Evolutionary conservation across 1,140 invertebrate genomes (phyloP).

Genomic region (Drosophila nikananu): DNA sequence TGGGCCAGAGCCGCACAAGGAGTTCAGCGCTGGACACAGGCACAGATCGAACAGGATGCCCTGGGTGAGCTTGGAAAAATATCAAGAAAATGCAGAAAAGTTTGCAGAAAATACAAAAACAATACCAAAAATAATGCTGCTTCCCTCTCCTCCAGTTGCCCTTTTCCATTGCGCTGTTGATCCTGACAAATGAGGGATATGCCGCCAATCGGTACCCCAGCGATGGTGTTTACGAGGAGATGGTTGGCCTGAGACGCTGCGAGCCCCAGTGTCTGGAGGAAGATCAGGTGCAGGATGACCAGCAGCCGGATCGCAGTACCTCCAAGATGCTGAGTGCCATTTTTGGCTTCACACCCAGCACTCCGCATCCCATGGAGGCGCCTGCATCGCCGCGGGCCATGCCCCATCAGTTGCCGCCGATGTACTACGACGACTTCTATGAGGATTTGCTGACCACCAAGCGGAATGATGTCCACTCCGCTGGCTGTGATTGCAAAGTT

Average conservation of each 20-base stretch:
- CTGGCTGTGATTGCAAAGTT: conserved; percentile 82
- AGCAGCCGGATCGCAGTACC: conserved; percentile 19
- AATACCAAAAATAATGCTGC: background rate
- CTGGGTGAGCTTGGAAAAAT: conserved; percentile 55
- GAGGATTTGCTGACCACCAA: conserved; percentile 69
- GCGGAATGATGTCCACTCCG: conserved; percentile 64
- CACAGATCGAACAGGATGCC: conserved; percentile 59
- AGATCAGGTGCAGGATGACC: conserved; percentile 32
- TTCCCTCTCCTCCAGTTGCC: conserved; percentile 29
- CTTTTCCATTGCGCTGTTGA: conserved; percentile 59
- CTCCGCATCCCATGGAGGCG: conserved; percentile 37
- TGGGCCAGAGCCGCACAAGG: conserved; percentile 48
- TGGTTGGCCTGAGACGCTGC: conserved; percentile 24
- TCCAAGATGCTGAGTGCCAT: conserved; percentile 65
- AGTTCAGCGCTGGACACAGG: conserved; percentile 47
- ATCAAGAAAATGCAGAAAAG: background rate
- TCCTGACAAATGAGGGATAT: conserved; percentile 21
- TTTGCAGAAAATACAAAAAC: too few species aligned
- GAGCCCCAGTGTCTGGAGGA: conserved; percentile 24
- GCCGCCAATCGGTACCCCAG: conserved; percentile 31
- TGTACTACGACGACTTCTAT: conserved; percentile 76
- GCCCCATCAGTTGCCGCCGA: conserved; percentile 61
- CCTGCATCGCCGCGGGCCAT: conserved; percentile 11
- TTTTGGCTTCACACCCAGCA: conserved; percentile 34
- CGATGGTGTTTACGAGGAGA: conserved; percentile 53